Evolutionary conservation across 2,888 invertebrate species (phyloP), one percentile per base, ranked within the genome.

Genomic region (Geotrupes spiniger): DNA sequence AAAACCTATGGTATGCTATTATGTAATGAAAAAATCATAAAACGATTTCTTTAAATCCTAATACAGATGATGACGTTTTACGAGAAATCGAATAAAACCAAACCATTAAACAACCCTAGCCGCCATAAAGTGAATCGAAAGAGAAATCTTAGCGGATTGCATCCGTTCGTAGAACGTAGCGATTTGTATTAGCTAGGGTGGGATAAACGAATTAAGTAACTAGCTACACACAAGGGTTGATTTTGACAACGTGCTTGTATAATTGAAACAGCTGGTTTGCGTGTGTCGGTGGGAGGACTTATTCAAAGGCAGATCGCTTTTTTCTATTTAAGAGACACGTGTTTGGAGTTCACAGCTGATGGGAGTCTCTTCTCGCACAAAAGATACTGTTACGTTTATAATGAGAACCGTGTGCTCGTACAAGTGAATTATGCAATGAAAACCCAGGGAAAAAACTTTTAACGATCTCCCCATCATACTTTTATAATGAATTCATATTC

Each of bases 341-440:
- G 48, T 42, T 47, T 26, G 16, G 10, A 47, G 41, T 42, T 28
- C 26, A 36, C 47, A 47, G 41, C 47, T 41, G 47, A 36, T 27
- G 41, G 42, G 47, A 42, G 45, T 37, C 21, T 12, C 36, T 28
- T 28, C 11, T 33, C 33, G 17, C 40, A 33, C 46, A 36, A 10
- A 41, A 48, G 42, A 48, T 42, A 42, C 29, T 43, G 48, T 48
- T 48, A 48, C 47, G 36, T 16, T 42, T 42, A 36, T 48, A 48
- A 48, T 48, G 48, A 48, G 48, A 43, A 42, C 48, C 42, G 48
- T 29, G 26, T 48, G 48, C 33, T 12, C 33, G 14, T 12, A 14
- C 15, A 33, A 21, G 21, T 21, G 21, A 21, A 21, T 21, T 29
- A 29, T 29, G 31, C 14, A 33, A 21, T 21, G 14, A 33, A 14